Conservation (phyloP, 1,140 invertebrate genomes). For the Meloidogyne exigua region DNA sequence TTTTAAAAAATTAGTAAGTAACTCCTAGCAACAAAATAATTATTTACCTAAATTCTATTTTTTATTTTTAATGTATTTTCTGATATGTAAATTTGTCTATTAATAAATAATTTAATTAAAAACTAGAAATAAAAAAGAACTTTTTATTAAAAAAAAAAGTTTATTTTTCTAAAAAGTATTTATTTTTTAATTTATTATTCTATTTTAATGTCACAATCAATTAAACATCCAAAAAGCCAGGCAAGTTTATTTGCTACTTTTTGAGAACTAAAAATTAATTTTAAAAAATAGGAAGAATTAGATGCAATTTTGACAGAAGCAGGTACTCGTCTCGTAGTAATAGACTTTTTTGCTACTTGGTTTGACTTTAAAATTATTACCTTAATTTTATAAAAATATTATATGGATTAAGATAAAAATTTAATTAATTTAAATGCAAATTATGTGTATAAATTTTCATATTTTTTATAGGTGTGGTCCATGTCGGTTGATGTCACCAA, state of each 20-base stretch:
- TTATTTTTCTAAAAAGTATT: no score
- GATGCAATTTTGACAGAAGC: constrained; percentile 68
- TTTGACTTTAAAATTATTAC: neutral
- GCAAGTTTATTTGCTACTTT: neutral
- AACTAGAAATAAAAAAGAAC: no score
- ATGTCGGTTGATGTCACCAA: constrained; percentile 85
- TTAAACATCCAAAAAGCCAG: neutral
- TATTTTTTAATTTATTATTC: neutral
- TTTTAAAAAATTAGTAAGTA: neutral
- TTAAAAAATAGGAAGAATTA: constrained; percentile 67
- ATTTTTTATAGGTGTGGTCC: constrained; percentile 75
- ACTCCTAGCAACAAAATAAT: neutral
- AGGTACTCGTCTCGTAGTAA: constrained; percentile 79
- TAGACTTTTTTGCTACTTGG: constrained; percentile 73
- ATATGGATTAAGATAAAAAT: no score
- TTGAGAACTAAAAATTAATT: neutral
- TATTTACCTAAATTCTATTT: neutral
- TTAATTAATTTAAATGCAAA: no score
- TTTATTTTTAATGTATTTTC: neutral
- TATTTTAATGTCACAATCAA: neutral
- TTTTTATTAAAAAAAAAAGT: no score
- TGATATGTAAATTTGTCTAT: no score
- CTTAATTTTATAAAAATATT: neutral
- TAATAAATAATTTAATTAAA: neutral
- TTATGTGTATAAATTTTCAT: no score